Evolutionary conservation across 2,113 vertebrate species (phyloP), one percentile per base, ranked within the genome.

Genomic region (Calidris pygmaea): DNA sequence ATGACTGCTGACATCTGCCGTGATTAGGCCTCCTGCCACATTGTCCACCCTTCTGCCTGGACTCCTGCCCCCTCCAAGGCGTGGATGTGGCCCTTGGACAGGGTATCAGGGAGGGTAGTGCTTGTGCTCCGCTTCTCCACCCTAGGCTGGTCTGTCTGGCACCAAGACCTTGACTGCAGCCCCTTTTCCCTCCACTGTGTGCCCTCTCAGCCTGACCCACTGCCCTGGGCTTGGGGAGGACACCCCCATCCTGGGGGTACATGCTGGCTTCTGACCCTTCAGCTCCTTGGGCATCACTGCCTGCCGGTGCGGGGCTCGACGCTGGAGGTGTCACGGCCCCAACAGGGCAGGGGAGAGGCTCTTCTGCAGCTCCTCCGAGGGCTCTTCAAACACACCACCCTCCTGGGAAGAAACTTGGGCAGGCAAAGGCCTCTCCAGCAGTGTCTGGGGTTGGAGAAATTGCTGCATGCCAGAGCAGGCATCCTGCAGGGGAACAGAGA

Each of bases 1-100:
- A 0, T 18, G 56, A 37, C 23, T 70, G 53, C 58, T 4, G 2
- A 11, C 10, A 9, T 10, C 34, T 0, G 0, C 37, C 0, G 0
- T 3, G 2, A 27, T 14, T 45, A 59, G 22, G n/a, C 10, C 14
- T 76, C 29, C 39, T 53, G 48, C 16, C 11, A 7, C 1, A 1
- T 17, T 1, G 4, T 2, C 11, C 27, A 6, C 21, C 2, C 65
- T 24, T 9, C 34, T 10, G 6, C 32, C 56, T 39, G 56, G 39
- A 19, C 39, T 11, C 58, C 24, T 63, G 30, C 2, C 21, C 27
- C 16, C 30, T 87, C 60, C 1, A 3, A 66, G 35, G 24, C 37
- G 10, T 71, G 47, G 12, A 21, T 34, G 12, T 0, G 1, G 34
- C 60, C 11, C 32, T 9, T 22, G 34, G 7, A 26, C 7, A 55